Base-by-base conservation (phyloP, 2,888 invertebrate species). In the Melanotus villosus region DNA sequence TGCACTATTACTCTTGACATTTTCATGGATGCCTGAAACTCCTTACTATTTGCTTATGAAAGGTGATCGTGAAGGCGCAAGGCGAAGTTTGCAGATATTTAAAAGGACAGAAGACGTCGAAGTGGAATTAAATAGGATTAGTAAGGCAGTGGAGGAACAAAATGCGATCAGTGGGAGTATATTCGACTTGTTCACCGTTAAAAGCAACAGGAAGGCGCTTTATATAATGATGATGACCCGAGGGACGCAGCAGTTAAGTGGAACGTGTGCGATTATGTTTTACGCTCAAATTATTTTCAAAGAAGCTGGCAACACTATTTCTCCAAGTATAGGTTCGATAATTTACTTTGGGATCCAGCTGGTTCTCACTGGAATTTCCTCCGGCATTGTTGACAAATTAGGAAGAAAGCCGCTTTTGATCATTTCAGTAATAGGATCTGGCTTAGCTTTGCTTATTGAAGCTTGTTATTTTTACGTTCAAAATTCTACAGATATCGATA, bases 11-110 rank as follows among this genome's bases (percentile, higher is more conserved):
- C 82, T 90, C 34, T 65, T 89, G 19, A 84, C 87, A 12, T 88
- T 90, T 80, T 82, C 88, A 41, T 89, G 88, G 80, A 85, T 91
- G 80, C 92, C 92, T n/a, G 92, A 92, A 84, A 87, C 88, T 0
- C 90, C 90, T 0, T 84, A 88, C 60, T 86, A 82, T 73, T 77
- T 83, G 64, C 73, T 86, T 16, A 80, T 84, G 57, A 82, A 79
- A 41, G 80, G 80, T 7, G 76, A 80, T 3, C 83, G 84, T 64
- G 77, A 82, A 0, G 85, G 84, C 21, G 89, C 89, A 0, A 79
- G 83, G n/a, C 73, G 80, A 50, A 85, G 90, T 10, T 84, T 92
- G 66, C 84, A 85, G 73, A 87, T 85, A 80, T 82, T 92, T 60
- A 85, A 91, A 67, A 87, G 87, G 43, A 86, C 87, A 70, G 72